Evolutionary conservation across 2,113 vertebrate species (phyloP), one percentile per base, ranked within the genome.

Genomic region (Cebidichthys violaceus): DNA sequence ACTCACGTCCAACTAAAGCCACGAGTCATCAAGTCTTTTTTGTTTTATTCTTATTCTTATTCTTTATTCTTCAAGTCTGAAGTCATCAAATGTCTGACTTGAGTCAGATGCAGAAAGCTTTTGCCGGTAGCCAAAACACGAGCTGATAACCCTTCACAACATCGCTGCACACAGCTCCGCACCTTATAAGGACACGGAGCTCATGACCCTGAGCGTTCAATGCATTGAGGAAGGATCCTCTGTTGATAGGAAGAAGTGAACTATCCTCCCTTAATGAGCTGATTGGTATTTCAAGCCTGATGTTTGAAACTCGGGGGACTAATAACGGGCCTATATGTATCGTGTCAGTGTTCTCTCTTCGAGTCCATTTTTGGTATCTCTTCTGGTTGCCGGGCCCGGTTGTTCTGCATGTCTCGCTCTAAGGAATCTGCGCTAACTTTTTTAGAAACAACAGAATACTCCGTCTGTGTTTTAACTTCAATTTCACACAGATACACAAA

Each of bases 321-420:
- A 59, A 67, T 65, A 87, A 82, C 60, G 77, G 29, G 43, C 62
- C 29, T 29, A 31, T 39, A 45, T 54, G 55, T 80, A 71, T 84
- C 10, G 27, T 59, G 47, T 4, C n/a, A n/a, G n/a, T n/a, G n/a
- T 79, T 78, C 75, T 75, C 66, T 68, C 22, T 64, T 76, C 75
- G 79, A 78, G 78, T 84, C 77, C 73, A 83, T 92, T 82, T 90
- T 82, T 88, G 81, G 83, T 75, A 60, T 85, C 70, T 88, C 70
- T 24, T 88, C 33, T 61, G 55, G 62, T 72, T 70, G 50, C 22
- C 15, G 31, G 29, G 64, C 75, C 76, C 71, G 39, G 15, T 87
- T 88, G 70, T 50, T 72, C 14, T 29, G 4, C 18, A 9, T 43
- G 35, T 62, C 60, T 83, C 24, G 1, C 67, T 77, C 27, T 0